Evolutionary conservation across 2,797 vertebrate species (phyloP), one percentile per base, ranked within the genome.

Genomic region (Zalophus californianus): DNA sequence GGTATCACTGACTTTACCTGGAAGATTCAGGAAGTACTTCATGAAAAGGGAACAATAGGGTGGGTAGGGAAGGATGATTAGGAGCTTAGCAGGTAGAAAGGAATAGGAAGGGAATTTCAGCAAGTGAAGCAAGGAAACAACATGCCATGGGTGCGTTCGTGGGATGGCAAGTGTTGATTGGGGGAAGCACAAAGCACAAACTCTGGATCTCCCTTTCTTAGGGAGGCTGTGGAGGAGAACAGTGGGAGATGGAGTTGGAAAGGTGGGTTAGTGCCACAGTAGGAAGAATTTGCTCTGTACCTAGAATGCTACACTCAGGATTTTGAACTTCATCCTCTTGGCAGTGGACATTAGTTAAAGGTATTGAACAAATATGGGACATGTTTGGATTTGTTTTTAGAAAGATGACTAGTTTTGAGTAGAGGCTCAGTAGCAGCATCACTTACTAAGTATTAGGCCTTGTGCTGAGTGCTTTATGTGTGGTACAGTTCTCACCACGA

Each of bases 81-180:
- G 44, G 68, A 70, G 60, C 50, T 86, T 62, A 44, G 58, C 13
- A 54, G 32, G 60, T 48, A 54, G 54, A 83, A 32, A 54, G 38
- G 41, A 50, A 5, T 4, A 38, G 60, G 4, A 58, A 86, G 25
- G 44, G 27, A 16, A 54, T 20, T 66, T 94, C 35, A 48, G 72
- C 66, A 82, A 72, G 77, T 52, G 23, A 95, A 80, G 21, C 27
- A 66, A 23, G 80, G 44, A 73, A 38, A 52, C 6, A 64, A 52
- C 82, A 54, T 8, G n/a, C 48, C 1, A 0, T 0, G 25, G 25
- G 15, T 16, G 10, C 11, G 4, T 7, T 64, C 38, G 21, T 1
- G 20, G 60, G 11, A 15, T 64, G 72, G 35, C 5, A 11, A 48
- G 48, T 4, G 23, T 48, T 1, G 66, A 7, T 0, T 58, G 64